A percentile compares a stretch with the other conserved stretches of the same genome.
These are phyloP conservation scores for rat (Rattus norvegicus) DNA, from an alignment of 2,113 vertebrate genomes.

Conservation along the genomic window DNA sequence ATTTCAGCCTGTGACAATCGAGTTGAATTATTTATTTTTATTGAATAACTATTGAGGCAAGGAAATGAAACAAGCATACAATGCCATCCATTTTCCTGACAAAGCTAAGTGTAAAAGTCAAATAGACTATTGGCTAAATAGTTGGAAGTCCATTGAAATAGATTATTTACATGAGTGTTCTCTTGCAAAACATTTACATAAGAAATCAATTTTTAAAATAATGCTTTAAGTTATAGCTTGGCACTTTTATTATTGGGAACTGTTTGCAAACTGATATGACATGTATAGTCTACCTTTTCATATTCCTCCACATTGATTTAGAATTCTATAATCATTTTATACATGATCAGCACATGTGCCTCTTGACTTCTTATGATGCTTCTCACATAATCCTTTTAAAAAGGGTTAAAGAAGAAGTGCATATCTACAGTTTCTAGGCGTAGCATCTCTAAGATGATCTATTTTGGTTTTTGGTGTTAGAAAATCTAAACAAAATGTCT, in stretches of 20 bases:
- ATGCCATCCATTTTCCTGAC: constrained; percentile 47
- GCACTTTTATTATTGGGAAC: constrained; percentile 40
- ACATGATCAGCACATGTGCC: background rate
- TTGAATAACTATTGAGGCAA: constrained; percentile 67
- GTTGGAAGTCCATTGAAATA: constrained; percentile 38
- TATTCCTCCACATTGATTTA: background rate
- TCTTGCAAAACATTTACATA: constrained; percentile 51
- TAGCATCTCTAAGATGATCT: background rate
- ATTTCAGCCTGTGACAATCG: constrained; percentile 68
- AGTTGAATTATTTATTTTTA: constrained; percentile 78
- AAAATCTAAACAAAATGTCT: background rate
- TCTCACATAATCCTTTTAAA: background rate
- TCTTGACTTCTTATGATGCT: background rate
- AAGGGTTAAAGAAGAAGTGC: background rate
- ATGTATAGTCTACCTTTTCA: background rate
- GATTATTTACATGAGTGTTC: constrained; percentile 52
- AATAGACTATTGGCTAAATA: constrained; percentile 8
- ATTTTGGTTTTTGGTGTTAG: background rate
- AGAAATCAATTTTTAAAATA: background rate
- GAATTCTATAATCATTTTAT: background rate
- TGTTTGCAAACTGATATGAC: background rate
- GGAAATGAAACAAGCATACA: constrained; percentile 44
- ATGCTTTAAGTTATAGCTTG: constrained; percentile 55
- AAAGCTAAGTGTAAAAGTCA: constrained; percentile 38
- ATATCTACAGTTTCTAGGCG: background rate